These are phyloP conservation scores for Myanophis thanlyinensis DNA, from an alignment of 2,113 vertebrate genomes.

Conservation along the genomic window DNA sequence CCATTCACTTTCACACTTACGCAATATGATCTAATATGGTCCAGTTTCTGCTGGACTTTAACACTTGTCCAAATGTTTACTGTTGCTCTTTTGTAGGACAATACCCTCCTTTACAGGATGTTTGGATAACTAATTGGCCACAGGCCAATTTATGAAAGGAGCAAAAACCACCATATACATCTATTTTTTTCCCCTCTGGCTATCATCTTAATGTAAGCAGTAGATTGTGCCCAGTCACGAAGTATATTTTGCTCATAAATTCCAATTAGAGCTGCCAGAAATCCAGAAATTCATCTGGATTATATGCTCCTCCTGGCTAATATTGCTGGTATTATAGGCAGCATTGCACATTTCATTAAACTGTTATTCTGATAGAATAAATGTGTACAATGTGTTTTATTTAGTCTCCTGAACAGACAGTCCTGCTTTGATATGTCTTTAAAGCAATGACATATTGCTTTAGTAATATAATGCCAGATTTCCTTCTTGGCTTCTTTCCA, in stretches of 20 bases:
- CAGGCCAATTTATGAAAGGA: neutral
- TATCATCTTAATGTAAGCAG: neutral
- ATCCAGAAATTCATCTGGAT: neutral
- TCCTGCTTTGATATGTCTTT: neutral
- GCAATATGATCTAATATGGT: neutral
- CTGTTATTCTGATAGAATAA: neutral
- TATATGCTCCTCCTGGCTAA: neutral
- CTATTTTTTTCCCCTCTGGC: neutral
- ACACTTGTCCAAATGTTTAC: neutral
- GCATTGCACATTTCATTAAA: conserved; percentile 1
- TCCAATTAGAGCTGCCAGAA: neutral
- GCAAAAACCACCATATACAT: neutral
- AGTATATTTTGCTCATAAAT: conserved; percentile 5
- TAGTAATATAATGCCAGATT: neutral
- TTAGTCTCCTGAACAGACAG: neutral
- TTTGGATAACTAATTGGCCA: neutral
- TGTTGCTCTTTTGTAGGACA: neutral
- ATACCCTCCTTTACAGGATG: neutral
- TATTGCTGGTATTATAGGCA: neutral
- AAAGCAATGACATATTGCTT: neutral
- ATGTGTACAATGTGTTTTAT: neutral
- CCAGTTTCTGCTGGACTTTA: neutral
- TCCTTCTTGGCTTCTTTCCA: neutral
- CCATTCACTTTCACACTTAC: neutral
- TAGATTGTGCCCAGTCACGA: neutral